Percentiles rank a stretch among this genome's conserved stretches.
Evolutionary conservation across 23 tunicate genomes (phyloP).

Genomic region (Halocynthia roretzi): DNA sequence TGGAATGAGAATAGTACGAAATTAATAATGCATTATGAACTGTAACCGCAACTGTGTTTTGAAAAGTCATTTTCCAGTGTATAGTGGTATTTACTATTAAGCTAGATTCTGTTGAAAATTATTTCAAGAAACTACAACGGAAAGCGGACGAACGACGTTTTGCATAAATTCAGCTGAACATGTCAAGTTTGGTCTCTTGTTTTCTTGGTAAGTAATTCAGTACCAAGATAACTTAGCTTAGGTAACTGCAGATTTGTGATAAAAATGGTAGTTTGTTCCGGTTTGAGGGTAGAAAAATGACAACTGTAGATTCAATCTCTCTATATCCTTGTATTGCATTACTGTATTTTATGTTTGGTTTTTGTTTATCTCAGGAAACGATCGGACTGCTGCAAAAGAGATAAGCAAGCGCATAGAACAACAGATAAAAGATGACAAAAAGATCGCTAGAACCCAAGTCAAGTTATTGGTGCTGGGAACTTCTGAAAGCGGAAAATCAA

Average conservation of each 20-base stretch:
- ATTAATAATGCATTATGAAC: no score
- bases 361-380: neutral
- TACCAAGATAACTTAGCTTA: neutral
- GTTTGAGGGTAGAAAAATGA: no score
- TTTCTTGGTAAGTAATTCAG: neutral
- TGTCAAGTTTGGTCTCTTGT: slow-evolving; percentile 17
- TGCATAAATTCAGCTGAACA: neutral
- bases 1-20: no score
- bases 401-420: slow-evolving; percentile 66
- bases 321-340: no score
- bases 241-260: neutral
- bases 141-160: no score
- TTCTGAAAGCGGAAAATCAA: slow-evolving; percentile 94
- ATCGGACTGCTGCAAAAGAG: slow-evolving; percentile 22
- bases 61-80: no score
- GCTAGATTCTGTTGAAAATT: no score
- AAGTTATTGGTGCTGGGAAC: slow-evolving; percentile 85
- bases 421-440: slow-evolving; percentile 58
- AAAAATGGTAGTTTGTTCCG: no score
- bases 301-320: neutral
- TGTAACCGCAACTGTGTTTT: no score
- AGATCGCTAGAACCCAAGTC: slow-evolving; percentile 71
- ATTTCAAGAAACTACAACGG: no score
- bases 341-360: no score
- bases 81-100: no score